A percentile compares a stretch with the other conserved stretches of the same genome.
These are phyloP conservation scores for Catocala fraxini DNA, from an alignment of 2,888 invertebrate species.

Conservation along the genomic window DNA sequence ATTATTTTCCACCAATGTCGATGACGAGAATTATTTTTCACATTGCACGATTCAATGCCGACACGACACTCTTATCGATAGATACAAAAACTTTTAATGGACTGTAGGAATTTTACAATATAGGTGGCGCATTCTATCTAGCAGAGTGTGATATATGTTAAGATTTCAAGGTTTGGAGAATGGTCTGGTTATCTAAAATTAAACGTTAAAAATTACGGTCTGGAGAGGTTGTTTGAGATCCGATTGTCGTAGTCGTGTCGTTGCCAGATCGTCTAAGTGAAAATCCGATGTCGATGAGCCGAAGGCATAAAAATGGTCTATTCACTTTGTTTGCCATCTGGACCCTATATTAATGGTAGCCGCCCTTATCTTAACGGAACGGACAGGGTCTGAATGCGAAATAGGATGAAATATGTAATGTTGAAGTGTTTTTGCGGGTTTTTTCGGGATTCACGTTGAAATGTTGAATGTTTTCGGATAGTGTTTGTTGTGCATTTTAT, in stretches of 20 bases:
- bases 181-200: too few species aligned
- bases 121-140: background rate
- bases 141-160: too few species aligned
- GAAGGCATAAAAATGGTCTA: slow-evolving; percentile 63
- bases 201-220: too few species aligned
- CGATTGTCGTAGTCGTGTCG: slow-evolving; percentile 3
- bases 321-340: slow-evolving; percentile 63
- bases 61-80: background rate
- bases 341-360: slow-evolving; percentile 64
- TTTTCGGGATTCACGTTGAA: slow-evolving; percentile 40
- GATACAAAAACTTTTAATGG: background rate
- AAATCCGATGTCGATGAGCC: slow-evolving; percentile 37
- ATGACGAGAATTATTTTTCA: slow-evolving; percentile 43
- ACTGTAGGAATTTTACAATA: background rate
- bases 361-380: slow-evolving; percentile 60
- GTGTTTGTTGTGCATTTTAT: slow-evolving; percentile 24
- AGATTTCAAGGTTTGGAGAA: too few species aligned
- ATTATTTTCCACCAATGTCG: slow-evolving; percentile 40
- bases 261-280: background rate
- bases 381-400: slow-evolving; percentile 59
- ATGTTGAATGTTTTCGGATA: slow-evolving; percentile 37
- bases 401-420: slow-evolving; percentile 52
- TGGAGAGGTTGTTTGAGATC: background rate
- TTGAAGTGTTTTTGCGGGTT: slow-evolving; percentile 40
- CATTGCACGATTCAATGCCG: slow-evolving; percentile 3